These are phyloP conservation scores for Galaxias olidus DNA, from an alignment of 2,797 vertebrate species.

Conservation along the genomic window DNA sequence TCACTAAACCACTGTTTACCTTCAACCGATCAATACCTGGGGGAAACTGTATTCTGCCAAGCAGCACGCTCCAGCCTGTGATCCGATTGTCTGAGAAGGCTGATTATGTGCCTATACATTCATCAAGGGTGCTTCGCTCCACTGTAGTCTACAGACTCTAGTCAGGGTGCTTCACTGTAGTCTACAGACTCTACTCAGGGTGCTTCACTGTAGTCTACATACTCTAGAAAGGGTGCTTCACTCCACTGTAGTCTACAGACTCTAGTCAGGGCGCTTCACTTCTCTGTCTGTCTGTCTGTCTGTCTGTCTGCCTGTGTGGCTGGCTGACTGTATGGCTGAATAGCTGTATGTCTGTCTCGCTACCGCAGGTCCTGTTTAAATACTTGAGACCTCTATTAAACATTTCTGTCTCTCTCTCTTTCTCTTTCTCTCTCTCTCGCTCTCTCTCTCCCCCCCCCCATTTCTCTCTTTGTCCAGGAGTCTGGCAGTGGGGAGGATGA, in stretches of 20 bases:
- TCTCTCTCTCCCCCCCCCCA: not conserved
- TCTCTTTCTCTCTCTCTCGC: slow-evolving; percentile 5
- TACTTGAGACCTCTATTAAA: not conserved
- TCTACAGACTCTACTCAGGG: too few relatives aligned
- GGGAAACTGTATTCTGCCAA: slow-evolving; percentile 58
- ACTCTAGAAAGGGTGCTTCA: not conserved
- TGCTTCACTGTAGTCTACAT: too few relatives aligned
- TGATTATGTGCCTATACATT: slow-evolving; percentile 16
- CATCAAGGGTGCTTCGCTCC: slow-evolving; percentile 53
- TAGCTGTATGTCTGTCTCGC: not conserved
- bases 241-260: too few relatives aligned
- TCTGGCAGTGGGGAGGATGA: slow-evolving; percentile 94
- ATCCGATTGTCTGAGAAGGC: slow-evolving; percentile 52
- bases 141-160: too few relatives aligned
- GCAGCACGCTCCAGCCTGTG: slow-evolving; percentile 47
- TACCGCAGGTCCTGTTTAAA: not conserved
- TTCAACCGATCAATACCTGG: slow-evolving; percentile 11
- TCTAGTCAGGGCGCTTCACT: too few relatives aligned
- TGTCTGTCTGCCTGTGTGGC: not conserved
- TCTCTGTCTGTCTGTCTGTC: not conserved
- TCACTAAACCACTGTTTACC: slow-evolving; percentile 24
- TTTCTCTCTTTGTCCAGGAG: slow-evolving; percentile 74
- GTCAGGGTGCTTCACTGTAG: too few relatives aligned
- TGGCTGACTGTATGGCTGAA: not conserved
- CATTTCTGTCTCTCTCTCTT: not conserved